Base-by-base conservation (phyloP, 1,140 invertebrate species). In the Drosophila repleta region DNA sequence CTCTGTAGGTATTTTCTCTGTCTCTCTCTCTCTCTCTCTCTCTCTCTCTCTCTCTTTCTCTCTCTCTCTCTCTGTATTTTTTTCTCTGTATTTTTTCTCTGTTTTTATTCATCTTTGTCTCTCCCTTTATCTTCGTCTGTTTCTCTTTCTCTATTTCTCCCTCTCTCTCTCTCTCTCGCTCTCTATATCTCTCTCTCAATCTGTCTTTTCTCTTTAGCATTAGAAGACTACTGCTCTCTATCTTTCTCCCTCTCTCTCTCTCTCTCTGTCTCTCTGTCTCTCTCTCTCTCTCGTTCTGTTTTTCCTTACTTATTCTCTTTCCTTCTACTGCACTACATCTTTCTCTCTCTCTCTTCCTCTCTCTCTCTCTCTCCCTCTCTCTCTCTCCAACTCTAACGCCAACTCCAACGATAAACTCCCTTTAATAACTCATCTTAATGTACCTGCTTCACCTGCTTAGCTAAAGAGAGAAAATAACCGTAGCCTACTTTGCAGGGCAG, bases 401-500 rank as follows among this genome's bases (percentile, higher is more conserved):
- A 20, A 18, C 24, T n/a, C 21, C 11, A 45, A 29, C 24, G 2
- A 24, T 2, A 24, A 35, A 10, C 29, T 32, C 29, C 8, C 4
- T 61, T 5, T 35, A 57, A 10, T n/a, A 56, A 11, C 29, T 7
- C 18, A 15, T 57, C n/a, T 29, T n/a, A 26, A 56, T 21, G 37
- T 26, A 58, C 18, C 17, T 46, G 21, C 2, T 52, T 7, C n/a
- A 48, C 5, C 24, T 35, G 60, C 24, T 21, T 10, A n/a, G 8
- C 39, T 11, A 45, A 8, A 20, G 15, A 17, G 20, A 41, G 17
- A 62, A 55, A 17, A 41, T 20, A 63, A 49, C 6, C 24, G 15
- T 63, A 56, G 58, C 58, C 62, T 69, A 69, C 49, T 63, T 63
- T 68, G 5, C 5, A 43, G 66, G 32, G 46, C 57, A 29, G 11